These are phyloP conservation scores for Amiota mariae DNA, from an alignment of 2,888 invertebrate genomes.

Conservation along the genomic window DNA sequence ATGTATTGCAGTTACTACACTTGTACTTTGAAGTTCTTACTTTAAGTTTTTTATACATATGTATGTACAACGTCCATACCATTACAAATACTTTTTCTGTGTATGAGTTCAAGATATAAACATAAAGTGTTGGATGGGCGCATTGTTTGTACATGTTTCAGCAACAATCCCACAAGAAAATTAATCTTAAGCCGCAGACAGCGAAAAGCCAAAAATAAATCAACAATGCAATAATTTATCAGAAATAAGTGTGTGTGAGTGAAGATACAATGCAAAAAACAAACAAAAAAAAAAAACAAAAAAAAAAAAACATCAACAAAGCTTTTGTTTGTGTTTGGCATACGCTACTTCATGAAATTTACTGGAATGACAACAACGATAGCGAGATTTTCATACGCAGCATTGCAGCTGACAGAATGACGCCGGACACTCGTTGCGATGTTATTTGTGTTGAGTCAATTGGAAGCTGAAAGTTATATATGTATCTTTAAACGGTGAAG, in stretches of 20 bases:
- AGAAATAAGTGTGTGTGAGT: conserved; percentile 59
- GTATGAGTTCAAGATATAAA: not conserved
- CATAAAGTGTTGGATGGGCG: not conserved
- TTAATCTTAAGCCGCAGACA: conserved; percentile 70
- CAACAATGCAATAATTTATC: conserved; percentile 68
- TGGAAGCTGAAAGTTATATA: no score
- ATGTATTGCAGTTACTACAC: not conserved
- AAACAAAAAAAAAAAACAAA: not conserved
- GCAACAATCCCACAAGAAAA: conserved; percentile 62
- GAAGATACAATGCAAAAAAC: not conserved
- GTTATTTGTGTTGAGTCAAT: no score
- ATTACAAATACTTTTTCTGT: not conserved
- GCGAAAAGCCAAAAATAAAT: conserved; percentile 68
- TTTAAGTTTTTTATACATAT: no score
- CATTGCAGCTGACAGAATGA: not conserved
- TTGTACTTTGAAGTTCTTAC: no score
- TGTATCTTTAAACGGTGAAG: no score
- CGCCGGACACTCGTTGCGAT: no score
- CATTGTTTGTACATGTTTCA: not conserved
- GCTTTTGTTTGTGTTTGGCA: conserved; percentile 66
- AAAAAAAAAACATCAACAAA: conserved; percentile 39
- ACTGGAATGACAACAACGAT: conserved; percentile 56
- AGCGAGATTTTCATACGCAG: conserved; percentile 2
- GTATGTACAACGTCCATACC: no score
- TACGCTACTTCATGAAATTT: conserved; percentile 61